Conservation (phyloP, 2,797 vertebrate species). For the Stomatorhinus walkeri region DNA sequence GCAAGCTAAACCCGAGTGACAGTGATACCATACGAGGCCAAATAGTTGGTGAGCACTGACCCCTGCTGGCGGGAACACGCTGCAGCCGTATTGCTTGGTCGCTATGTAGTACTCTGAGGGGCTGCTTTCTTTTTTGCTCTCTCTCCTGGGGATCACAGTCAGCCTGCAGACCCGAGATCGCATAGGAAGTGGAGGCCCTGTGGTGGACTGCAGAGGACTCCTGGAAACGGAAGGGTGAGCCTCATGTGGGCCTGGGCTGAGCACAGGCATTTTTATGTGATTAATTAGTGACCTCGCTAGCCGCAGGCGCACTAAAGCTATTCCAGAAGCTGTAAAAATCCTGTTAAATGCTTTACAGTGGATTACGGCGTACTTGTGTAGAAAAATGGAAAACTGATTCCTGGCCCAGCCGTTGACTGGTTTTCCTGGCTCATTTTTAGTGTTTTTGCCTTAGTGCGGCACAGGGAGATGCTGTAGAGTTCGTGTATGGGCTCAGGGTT, state of each 20-base stretch:
- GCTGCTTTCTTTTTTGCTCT: background rate
- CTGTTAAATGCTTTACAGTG: background rate
- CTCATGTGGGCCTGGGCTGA: background rate
- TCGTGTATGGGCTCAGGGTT: background rate
- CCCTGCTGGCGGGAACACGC: background rate
- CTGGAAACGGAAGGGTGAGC: conserved; percentile 93
- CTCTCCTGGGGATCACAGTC: conserved; percentile 57
- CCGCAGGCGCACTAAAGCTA: background rate
- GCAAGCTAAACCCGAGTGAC: conserved; percentile 95
- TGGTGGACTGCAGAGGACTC: conserved; percentile 93
- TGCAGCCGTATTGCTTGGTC: background rate
- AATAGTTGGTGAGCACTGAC: conserved; percentile 81
- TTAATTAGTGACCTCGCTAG: conserved; percentile 22
- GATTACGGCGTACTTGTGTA: background rate
- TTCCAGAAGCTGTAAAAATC: background rate
- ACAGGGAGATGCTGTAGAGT: background rate
- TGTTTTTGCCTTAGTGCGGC: background rate
- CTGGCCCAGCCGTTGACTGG: background rate
- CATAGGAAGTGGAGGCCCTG: conserved; percentile 85
- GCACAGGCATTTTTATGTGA: background rate
- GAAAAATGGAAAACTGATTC: background rate
- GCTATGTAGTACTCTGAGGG: background rate
- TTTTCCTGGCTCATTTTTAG: background rate
- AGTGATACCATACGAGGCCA: conserved; percentile 94
- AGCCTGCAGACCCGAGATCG: conserved; percentile 95